These are phyloP conservation scores for Bedellia somnulentella DNA, from an alignment of 2,888 invertebrate genomes.

Conservation along the genomic window DNA sequence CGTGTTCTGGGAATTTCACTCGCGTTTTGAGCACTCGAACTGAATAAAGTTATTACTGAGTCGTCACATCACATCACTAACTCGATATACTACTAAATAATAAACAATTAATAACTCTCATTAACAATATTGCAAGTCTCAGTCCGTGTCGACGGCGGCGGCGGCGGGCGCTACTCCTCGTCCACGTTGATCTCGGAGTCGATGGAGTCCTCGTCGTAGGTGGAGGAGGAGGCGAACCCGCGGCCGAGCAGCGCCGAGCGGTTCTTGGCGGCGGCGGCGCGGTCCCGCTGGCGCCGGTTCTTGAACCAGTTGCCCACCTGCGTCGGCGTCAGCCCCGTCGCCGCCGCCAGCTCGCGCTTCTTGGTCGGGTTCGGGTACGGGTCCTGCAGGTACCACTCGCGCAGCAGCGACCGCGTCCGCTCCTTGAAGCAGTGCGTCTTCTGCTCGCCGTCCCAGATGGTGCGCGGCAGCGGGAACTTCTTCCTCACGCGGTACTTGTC, in stretches of 20 bases:
- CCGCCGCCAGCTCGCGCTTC: conserved; percentile 93
- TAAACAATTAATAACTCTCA: conserved; percentile 27
- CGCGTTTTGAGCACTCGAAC: conserved; percentile 33
- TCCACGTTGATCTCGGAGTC: conserved; percentile 58
- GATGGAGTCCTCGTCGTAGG: conserved; percentile 53
- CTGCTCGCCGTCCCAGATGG: conserved; percentile 99
- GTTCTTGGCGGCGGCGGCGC: conserved; percentile 96
- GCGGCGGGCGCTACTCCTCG: conserved; percentile 33
- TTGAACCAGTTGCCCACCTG: conserved; percentile 98
- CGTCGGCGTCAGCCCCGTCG: conserved; percentile 93
- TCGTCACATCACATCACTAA: conserved; percentile 34
- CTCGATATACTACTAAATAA: conserved; percentile 27
- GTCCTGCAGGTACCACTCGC: conserved; percentile 98
- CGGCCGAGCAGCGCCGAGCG: conserved; percentile 70
- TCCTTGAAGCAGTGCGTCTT: conserved; percentile 99
- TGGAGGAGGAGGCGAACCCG: conserved; percentile 53
- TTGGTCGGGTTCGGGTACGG: conserved; percentile 97
- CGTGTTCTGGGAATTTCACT: too few relatives aligned
- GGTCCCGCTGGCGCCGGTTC: conserved; percentile 94
- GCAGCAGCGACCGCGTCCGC: conserved; percentile 87
- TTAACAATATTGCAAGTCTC: conserved; percentile 26
- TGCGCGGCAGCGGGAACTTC: conserved; percentile 96
- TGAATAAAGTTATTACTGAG: conserved; percentile 2
- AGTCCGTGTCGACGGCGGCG: conserved; percentile 5
- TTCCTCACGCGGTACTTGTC: conserved; percentile 86